Evolutionary conservation across 2,113 vertebrate genomes (phyloP).

Genomic region (Lynx canadensis): DNA sequence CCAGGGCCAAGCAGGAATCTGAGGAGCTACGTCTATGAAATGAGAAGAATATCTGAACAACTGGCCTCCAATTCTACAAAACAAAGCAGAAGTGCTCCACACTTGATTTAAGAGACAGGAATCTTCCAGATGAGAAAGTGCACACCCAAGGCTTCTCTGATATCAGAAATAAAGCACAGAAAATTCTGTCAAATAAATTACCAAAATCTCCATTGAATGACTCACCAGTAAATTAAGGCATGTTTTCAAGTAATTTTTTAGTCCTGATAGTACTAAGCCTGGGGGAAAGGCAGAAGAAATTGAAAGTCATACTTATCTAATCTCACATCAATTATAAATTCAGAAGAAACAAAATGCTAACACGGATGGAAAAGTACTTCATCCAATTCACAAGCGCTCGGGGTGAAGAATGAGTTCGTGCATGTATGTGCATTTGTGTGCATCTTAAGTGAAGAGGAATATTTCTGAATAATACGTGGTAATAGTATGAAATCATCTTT

Average conservation of each 20-base stretch:
- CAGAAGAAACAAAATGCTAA: slow-evolving; percentile 28
- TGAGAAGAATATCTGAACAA: neutral
- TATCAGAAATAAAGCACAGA: slow-evolving; percentile 18
- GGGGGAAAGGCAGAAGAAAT: neutral
- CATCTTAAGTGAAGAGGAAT: neutral
- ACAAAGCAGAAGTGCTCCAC: neutral
- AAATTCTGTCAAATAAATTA: slow-evolving; percentile 19
- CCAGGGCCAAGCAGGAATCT: neutral
- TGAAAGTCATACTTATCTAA: neutral
- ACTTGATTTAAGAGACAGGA: neutral
- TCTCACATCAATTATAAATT: slow-evolving; percentile 19
- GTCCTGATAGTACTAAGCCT: neutral
- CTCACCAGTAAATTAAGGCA: slow-evolving; percentile 28
- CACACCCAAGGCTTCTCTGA: neutral
- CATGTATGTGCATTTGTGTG: neutral
- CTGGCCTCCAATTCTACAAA: neutral
- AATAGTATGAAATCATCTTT: neutral
- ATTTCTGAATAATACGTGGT: neutral
- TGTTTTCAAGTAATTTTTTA: neutral
- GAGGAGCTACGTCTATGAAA: neutral
- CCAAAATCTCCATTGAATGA: neutral
- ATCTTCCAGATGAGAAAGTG: neutral
- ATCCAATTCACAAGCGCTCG: neutral
- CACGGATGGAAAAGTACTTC: neutral
- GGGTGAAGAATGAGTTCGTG: neutral